Conservation (phyloP, 2,113 vertebrate genomes). For the Pluvianellus socialis region DNA sequence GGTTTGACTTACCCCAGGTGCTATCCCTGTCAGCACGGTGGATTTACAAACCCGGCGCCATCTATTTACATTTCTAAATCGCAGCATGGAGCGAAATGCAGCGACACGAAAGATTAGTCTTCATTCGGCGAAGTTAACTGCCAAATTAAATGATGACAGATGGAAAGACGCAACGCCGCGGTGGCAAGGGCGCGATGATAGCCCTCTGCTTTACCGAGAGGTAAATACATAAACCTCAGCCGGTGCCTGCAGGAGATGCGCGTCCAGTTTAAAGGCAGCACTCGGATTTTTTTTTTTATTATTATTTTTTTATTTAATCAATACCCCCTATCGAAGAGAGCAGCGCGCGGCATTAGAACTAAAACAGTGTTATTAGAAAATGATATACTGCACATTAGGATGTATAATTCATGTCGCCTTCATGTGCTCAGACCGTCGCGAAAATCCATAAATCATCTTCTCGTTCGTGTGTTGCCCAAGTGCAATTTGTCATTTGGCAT, state of each 20-base stretch:
- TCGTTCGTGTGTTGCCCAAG: conserved; percentile 73
- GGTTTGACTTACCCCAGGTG: conserved; percentile 35
- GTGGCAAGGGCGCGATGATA: not conserved
- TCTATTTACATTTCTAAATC: conserved; percentile 37
- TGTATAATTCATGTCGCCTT: conserved; percentile 79
- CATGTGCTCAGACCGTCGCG: conserved; percentile 70
- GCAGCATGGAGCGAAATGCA: not conserved
- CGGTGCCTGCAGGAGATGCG: not conserved
- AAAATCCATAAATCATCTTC: conserved; percentile 83
- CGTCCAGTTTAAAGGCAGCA: conserved; percentile 33
- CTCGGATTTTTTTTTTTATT: conserved; percentile 22
- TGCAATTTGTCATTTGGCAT: conserved; percentile 76
- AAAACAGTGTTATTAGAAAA: conserved; percentile 77
- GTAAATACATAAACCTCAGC: conserved; percentile 27
- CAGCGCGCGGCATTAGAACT: conserved; percentile 1
- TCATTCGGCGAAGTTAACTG: conserved; percentile 7
- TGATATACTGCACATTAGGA: conserved; percentile 73
- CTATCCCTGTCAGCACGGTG: not conserved
- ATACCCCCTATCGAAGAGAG: conserved; percentile 63
- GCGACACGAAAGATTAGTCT: conserved; percentile 10
- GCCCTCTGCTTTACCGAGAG: conserved; percentile 8
- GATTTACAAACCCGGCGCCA: conserved; percentile 23
- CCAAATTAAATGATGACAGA: conserved; percentile 56
- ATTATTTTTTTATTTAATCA: conserved; percentile 51
- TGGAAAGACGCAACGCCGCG: conserved; percentile 3